Evolutionary conservation across 2,797 vertebrate species (phyloP), one percentile per base, ranked within the genome.

Genomic region (Sphenodon punctatus): DNA sequence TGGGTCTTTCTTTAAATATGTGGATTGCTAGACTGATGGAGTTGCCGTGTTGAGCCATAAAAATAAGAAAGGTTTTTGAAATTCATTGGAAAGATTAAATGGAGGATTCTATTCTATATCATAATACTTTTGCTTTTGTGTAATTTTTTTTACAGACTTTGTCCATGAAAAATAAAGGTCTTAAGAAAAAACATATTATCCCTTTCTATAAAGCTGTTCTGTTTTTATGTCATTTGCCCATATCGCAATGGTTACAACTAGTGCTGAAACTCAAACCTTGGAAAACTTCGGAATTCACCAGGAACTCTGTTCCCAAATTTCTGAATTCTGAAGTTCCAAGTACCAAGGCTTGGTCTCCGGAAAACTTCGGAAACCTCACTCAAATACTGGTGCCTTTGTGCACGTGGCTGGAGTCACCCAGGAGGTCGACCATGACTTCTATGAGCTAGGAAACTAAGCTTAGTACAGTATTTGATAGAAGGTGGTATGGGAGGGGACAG

Each of bases 111-210:
- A 1, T 51, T 73, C 22, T 22, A 30, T n/a, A 27, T 19, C 51
- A 27, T 71, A 78, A 60, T 51, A 30, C 0, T 8, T 66, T 5
- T n/a, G 2, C 1, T 3, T 11, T 7, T 2, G 1, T 25, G 10
- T 36, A 2, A 2, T 27, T 73, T 53, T 72, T 20, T 0, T 14
- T 10, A 13, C 1, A 34, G n/a, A 20, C n/a, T 13, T 59, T 51
- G 3, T 30, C 2, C 0, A 0, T 1, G 46, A 34, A 23, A 45
- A 10, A 43, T 59, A 9, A 34, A 8, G 46, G n/a, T 4, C 65
- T 72, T 4, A 0, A 0, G 70, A 75, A 45, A 79, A 25, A 0
- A 0, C 15, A 53, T 10, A 16, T n/a, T 8, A 53, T 49, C 30
- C n/a, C 16, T 17, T 53, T 53, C n/a, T 53, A n/a, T 53, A 53